These are phyloP conservation scores for Glyphotaelius pellucidus DNA, from an alignment of 2,888 invertebrate species.

Conservation along the genomic window DNA sequence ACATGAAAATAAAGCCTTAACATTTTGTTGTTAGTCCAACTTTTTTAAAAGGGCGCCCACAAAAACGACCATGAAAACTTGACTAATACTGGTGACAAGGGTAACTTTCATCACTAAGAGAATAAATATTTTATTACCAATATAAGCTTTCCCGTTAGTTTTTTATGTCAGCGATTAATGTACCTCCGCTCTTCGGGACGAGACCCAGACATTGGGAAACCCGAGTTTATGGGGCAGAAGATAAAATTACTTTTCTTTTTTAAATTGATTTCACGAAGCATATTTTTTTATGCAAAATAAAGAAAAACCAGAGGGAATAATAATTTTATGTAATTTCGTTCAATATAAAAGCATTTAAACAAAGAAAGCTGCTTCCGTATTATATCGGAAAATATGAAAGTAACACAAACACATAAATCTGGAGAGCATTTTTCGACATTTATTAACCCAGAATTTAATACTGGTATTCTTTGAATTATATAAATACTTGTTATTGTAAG, in stretches of 20 bases:
- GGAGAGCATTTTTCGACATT: not conserved
- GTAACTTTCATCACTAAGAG: conserved; percentile 22
- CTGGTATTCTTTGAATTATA: too few relatives aligned
- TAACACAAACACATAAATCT: not conserved
- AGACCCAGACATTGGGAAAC: not conserved
- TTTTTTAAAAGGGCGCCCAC: conserved; percentile 3
- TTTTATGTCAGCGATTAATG: conserved; percentile 15
- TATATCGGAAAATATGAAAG: not conserved
- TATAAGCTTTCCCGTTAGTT: not conserved
- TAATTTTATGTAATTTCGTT: not conserved
- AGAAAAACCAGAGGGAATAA: not conserved
- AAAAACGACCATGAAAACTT: conserved; percentile 27
- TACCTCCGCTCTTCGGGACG: not conserved
- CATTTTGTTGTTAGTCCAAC: conserved; percentile 1
- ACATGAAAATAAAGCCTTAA: conserved; percentile 16
- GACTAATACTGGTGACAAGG: conserved; percentile 16
- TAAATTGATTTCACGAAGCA: not conserved
- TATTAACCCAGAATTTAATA: too few relatives aligned
- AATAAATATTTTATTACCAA: conserved; percentile 43
- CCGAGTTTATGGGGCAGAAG: not conserved
- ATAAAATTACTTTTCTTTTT: not conserved
- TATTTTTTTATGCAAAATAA: not conserved
- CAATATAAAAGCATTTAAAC: not conserved
- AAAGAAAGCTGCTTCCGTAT: not conserved
- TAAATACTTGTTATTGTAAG: too few relatives aligned